Percentiles rank a stretch among this genome's conserved stretches.
Conservation (phyloP, 2,113 vertebrate species). For the Hucho hucho region DNA sequence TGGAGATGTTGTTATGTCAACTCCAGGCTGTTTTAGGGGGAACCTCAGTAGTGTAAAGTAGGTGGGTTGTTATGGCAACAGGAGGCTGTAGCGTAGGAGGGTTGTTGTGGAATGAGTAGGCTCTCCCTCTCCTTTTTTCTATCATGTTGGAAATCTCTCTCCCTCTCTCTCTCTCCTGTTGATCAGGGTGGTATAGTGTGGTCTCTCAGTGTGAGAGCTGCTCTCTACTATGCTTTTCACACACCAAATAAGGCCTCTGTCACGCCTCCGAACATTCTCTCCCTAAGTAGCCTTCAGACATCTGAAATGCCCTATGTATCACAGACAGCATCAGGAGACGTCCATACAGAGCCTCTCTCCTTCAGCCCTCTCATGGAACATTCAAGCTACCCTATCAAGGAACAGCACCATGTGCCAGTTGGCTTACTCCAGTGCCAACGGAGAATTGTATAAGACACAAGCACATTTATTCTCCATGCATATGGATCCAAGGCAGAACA, state of each 20-base stretch:
- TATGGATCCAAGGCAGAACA: neutral
- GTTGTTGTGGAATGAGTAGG: slow-evolving; percentile 6
- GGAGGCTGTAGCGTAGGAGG: slow-evolving; percentile 29
- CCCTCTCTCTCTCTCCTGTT: neutral
- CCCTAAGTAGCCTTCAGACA: neutral
- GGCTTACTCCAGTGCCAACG: too few species aligned
- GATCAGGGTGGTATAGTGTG: neutral
- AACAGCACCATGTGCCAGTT: neutral
- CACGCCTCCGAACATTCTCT: neutral
- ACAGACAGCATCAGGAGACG: neutral
- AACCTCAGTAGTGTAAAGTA: slow-evolving; percentile 59
- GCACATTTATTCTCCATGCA: too few species aligned
- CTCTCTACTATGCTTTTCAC: neutral
- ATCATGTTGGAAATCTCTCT: neutral
- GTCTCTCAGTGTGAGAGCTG: too few species aligned
- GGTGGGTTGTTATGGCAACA: slow-evolving; percentile 62
- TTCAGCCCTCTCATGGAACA: neutral
- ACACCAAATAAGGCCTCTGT: slow-evolving; percentile 9
- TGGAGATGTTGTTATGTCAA: slow-evolving; percentile 51
- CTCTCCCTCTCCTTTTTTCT: neutral
- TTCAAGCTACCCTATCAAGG: neutral
- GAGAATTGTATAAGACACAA: too few species aligned
- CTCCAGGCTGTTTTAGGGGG: slow-evolving; percentile 46
- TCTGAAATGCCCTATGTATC: neutral
- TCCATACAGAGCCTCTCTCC: neutral